Base-by-base conservation (phyloP, 2,888 invertebrate species). In the Gibbula magus region DNA sequence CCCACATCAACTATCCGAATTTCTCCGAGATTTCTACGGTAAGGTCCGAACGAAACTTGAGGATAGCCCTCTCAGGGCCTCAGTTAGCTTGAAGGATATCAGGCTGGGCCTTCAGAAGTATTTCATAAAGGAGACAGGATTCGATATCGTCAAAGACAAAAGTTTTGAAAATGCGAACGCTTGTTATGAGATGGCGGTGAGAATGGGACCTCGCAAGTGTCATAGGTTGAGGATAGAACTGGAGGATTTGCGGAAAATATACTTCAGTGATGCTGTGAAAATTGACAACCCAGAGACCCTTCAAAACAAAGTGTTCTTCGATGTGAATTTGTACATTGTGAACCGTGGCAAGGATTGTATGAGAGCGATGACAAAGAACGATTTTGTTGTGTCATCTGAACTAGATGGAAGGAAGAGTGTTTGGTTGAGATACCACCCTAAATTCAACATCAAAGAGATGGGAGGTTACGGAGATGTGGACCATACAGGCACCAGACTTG, bases 281-380 rank as follows among this genome's bases (percentile, higher is more conserved):
- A 76, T 86, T 10, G 86, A 87, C 73, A 87, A 87, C 52, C 90
- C 90, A 2, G 89, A 89, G 75, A 86, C 87, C 13, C 78, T 90
- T 20, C 90, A 90, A 80, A 90, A 90, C 78, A 90, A 90, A 79
- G 89, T 89, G 2, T 90, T 89, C 82, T 89, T 90, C 78, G 90
- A 90, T 81, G 85, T 90, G 7, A 89, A 88, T 77, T 82, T 90
- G 76, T 89, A 89, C 79, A 88, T 89, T 73, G 88, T 89, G 81
- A 89, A 89, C 81, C 84, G 89, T n/a, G 89, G 89, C 8, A 89
- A 89, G 82, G 89, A 90, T 76, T 89, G 88, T 78, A 83, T 90
- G 70, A 82, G 89, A 20, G 80, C 87, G 66, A 90, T 90, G 89
- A 87, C 87, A 18, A 90, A 90, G 78, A 85, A 81, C 29, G 90